Conservation (phyloP, 2,888 invertebrate species). For the Thecocarcelia acutangulata region DNA sequence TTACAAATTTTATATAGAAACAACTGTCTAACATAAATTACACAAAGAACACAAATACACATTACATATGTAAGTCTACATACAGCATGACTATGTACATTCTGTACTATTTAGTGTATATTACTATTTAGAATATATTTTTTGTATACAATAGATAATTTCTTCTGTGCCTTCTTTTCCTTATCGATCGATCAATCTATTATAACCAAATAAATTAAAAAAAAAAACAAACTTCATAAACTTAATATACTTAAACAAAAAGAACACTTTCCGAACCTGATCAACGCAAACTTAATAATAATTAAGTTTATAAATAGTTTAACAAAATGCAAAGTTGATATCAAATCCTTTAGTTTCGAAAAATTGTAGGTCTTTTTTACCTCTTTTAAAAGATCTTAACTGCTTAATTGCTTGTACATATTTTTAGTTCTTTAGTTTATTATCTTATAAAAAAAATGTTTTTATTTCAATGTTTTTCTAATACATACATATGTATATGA, state of each 20-base stretch:
- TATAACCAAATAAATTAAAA: constrained; percentile 34
- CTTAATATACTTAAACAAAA: constrained; percentile 1
- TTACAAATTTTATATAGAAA: constrained; percentile 58
- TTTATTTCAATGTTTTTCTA: no score
- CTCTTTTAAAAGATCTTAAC: no score
- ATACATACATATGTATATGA: not conserved
- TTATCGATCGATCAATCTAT: constrained; percentile 62
- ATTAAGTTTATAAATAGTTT: no score
- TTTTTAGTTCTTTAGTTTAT: no score
- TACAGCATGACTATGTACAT: constrained; percentile 8
- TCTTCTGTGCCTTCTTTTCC: constrained; percentile 80
- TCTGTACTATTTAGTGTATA: constrained; percentile 9
- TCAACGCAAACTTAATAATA: not conserved
- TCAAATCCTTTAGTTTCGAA: no score
- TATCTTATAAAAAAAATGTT: no score
- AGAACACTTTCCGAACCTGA: constrained; percentile 41
- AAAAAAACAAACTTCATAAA: constrained; percentile 21
- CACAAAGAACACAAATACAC: not conserved
- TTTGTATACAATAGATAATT: constrained; percentile 74
- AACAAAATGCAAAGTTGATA: no score
- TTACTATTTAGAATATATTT: constrained; percentile 31
- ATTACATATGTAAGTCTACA: not conserved
- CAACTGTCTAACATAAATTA: constrained; percentile 11
- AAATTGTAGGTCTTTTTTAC: no score
- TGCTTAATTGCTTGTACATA: no score